These are phyloP conservation scores for Trachelipus rathkii DNA, from an alignment of 1,140 invertebrate species.

Conservation along the genomic window DNA sequence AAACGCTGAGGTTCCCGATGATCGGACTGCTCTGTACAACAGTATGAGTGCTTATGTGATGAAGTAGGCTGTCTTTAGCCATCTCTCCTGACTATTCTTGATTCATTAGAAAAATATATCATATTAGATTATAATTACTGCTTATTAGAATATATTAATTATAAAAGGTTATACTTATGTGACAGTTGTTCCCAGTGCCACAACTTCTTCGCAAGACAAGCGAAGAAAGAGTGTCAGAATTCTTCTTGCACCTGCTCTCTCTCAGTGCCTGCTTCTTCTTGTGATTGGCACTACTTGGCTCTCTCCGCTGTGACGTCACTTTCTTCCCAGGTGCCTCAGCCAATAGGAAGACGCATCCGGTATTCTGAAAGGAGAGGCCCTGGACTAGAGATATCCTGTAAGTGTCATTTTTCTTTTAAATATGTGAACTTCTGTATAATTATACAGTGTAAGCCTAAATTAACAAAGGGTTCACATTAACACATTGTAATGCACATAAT, in stretches of 20 bases:
- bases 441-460: no score
- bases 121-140: background rate
- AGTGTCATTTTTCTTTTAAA: no score
- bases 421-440: no score
- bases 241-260: conserved; percentile 7
- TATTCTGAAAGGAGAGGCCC: background rate
- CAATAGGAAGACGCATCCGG: conserved; percentile 8
- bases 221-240: background rate
- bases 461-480: no score
- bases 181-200: background rate
- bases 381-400: no score
- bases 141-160: background rate
- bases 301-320: conserved; percentile 7
- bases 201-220: background rate
- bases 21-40: background rate
- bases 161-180: background rate
- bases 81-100: background rate
- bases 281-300: background rate
- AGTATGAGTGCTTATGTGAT: background rate
- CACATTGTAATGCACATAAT: no score
- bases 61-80: background rate
- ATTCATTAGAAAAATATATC: background rate
- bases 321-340: conserved; percentile 10
- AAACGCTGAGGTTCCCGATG: background rate
- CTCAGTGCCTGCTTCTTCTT: conserved; percentile 4